phyloP scores from a whole-genome alignment of 1,140 invertebrate genomes.

The Arion vulgaris region DNA sequence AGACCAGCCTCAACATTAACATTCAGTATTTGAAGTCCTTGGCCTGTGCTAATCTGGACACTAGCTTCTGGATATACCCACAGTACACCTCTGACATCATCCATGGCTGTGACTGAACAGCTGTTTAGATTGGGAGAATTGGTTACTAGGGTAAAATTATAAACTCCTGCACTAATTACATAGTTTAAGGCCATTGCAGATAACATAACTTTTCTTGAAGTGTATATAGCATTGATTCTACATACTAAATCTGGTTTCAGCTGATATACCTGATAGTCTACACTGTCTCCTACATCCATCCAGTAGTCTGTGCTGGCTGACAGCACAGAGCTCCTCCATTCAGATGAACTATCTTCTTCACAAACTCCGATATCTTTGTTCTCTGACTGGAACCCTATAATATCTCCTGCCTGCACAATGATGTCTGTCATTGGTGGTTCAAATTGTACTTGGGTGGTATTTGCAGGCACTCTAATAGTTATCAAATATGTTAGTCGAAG shows the following conservation, averaged over 20 bases:
- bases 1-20: conserved; percentile 44
- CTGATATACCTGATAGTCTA: not conserved
- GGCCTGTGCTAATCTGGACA: not conserved
- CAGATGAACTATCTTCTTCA: conserved; percentile 12
- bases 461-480: conserved; percentile 12
- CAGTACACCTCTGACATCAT: conserved; percentile 35
- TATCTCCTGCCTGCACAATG: conserved; percentile 39
- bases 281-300: not conserved
- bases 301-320: not conserved
- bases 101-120: conserved; percentile 36
- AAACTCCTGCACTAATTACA: conserved; percentile 25
- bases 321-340: conserved; percentile 38
- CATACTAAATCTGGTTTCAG: conserved; percentile 30
- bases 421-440: not conserved
- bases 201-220: not conserved
- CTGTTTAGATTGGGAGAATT: not conserved
- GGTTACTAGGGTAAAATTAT: conserved; percentile 29
- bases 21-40: not conserved
- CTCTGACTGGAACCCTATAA: conserved; percentile 40
- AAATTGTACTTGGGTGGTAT: conserved; percentile 6
- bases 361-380: conserved; percentile 13
- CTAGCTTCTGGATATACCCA: conserved; percentile 46
- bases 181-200: conserved; percentile 26
- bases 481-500: not conserved
- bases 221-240: conserved; percentile 39